Evolutionary conservation across 2,797 vertebrate species (phyloP).

Genomic region (Clarias fuscus): DNA sequence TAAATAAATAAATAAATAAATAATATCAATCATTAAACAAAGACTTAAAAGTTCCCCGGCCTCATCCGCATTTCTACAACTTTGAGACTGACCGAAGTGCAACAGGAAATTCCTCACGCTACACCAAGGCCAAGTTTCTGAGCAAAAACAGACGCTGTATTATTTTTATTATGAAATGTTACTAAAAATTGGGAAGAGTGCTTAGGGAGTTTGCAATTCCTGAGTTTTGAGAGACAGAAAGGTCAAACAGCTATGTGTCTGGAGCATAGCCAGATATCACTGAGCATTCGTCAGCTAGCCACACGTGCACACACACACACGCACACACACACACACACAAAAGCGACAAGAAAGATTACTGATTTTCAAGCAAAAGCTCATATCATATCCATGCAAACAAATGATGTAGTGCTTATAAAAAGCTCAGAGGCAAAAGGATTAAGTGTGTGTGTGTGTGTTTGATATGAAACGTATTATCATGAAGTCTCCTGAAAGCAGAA

Average conservation of each 20-base stretch:
- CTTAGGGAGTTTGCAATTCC: not conserved
- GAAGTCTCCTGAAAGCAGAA: no score
- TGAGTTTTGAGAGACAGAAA: not conserved
- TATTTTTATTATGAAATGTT: constrained; percentile 33
- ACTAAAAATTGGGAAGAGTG: constrained; percentile 15
- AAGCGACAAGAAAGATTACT: not conserved
- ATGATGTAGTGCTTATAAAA: not conserved
- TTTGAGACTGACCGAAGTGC: not conserved
- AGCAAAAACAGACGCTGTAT: constrained; percentile 32
- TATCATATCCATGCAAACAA: not conserved
- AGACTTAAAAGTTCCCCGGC: not conserved
- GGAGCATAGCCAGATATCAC: not conserved
- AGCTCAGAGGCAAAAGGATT: not conserved
- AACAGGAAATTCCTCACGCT: constrained; percentile 41
- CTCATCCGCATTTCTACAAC: not conserved
- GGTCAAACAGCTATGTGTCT: not conserved
- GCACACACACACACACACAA: no score
- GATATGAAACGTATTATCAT: not conserved
- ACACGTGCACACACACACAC: no score
- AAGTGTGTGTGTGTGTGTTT: not conserved
- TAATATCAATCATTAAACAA: not conserved
- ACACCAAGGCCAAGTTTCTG: constrained; percentile 25
- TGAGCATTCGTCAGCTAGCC: not conserved
- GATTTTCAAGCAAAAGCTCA: not conserved
- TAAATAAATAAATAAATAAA: not conserved